phyloP scores from a whole-genome alignment of 2,797 vertebrate species.

The Eremophila alpestris region DNA sequence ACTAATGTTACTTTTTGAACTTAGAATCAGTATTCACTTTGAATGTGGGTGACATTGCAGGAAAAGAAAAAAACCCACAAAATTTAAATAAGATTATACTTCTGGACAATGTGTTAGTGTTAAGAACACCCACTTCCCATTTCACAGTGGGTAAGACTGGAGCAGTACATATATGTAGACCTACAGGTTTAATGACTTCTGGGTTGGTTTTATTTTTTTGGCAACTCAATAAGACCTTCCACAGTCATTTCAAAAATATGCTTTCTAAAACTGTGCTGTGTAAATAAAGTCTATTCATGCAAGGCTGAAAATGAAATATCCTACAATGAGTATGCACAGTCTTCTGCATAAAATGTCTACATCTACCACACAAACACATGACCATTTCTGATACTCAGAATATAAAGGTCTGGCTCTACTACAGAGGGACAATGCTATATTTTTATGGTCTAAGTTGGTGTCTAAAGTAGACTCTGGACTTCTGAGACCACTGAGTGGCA shows the following conservation, averaged over 20 bases:
- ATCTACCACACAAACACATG: background rate
- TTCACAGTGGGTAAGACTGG: background rate
- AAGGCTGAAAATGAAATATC: background rate
- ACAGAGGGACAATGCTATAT: rapidly evolving
- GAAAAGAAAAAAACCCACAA: background rate
- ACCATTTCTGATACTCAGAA: background rate
- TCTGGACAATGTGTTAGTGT: background rate
- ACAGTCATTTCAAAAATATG: background rate
- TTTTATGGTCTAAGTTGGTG: background rate
- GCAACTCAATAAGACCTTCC: background rate
- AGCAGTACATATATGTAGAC: background rate
- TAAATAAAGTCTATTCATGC: background rate
- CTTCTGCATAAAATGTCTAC: background rate
- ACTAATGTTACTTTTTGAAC: background rate
- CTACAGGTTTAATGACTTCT: background rate
- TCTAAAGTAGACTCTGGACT: background rate
- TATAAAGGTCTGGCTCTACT: background rate
- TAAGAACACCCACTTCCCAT: background rate
- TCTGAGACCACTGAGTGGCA: background rate
- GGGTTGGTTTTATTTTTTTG: background rate
- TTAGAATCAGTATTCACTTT: background rate
- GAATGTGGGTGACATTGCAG: background rate
- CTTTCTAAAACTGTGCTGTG: background rate
- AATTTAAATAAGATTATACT: background rate
- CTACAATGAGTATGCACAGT: background rate